Evolutionary conservation across 2,888 invertebrate species (phyloP).

Genomic region (Dasypogon diadema): DNA sequence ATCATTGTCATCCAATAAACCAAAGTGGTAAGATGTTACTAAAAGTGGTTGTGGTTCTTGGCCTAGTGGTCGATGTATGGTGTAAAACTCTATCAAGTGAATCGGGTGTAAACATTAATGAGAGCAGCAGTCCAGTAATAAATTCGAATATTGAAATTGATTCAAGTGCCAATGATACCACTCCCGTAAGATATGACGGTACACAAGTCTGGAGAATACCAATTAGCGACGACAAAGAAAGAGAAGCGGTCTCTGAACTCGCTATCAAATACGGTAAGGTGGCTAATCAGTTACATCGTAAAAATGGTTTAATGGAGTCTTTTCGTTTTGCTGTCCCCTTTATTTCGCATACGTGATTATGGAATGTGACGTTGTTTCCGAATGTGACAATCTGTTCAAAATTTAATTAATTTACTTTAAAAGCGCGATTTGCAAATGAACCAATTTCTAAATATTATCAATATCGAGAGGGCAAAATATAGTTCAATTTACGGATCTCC

Average conservation of each 20-base stretch:
- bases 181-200: conserved; percentile 76
- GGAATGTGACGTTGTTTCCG: neutral
- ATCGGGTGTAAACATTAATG: neutral
- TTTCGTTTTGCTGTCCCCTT: conserved; percentile 1
- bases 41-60: conserved; percentile 4
- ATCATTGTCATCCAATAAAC: conserved; percentile 51
- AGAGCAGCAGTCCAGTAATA: neutral
- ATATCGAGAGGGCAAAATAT: no score
- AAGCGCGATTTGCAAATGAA: no score
- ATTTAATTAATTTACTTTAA: neutral
- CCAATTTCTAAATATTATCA: no score
- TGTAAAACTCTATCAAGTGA: conserved; percentile 22
- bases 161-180: conserved; percentile 25
- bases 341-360: neutral
- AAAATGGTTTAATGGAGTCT: neutral
- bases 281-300: no score
- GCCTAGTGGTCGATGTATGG: conserved; percentile 9
- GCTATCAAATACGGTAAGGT: conserved; percentile 72
- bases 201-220: conserved; percentile 82
- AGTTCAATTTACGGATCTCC: no score
- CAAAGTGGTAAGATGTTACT: conserved; percentile 39
- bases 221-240: conserved; percentile 71
- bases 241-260: conserved; percentile 70
- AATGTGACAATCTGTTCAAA: neutral
- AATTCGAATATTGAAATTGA: conserved; percentile 25